Base-by-base conservation (phyloP, 2,113 vertebrate genomes). In the Chionomys nivalis region DNA sequence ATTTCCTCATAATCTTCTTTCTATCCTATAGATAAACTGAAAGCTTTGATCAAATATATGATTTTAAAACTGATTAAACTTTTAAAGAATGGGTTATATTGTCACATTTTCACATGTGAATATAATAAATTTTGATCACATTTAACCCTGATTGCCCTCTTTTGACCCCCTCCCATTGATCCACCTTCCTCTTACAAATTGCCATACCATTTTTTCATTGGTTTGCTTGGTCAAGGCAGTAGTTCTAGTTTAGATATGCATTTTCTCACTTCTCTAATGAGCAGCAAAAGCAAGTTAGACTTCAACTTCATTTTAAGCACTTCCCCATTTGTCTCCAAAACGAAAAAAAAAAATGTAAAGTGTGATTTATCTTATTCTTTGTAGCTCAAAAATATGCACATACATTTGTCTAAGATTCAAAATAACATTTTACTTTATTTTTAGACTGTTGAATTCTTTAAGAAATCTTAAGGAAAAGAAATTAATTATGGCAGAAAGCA, bases 201-300 rank as follows among this genome's bases (percentile, higher is more conserved):
- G 7, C 63, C 19, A 44, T 14, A 4, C 16, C 9, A 31, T 49
- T 33, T 26, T 66, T 68, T 87, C 10, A 49, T 65, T 68, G 10
- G 0, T 82, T 95, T 36, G 61, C 65, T 49, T 68, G 72, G 90
- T 77, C 49, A 8, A 94, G 42, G 75, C 47, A 91, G 61, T n/a
- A 87, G 28, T 12, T 94, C 86, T 81, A 39, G 75, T 61, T 93
- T 86, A 78, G 31, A 87, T 49, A 70, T 91, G 42, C 21, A 68
- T 89, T 94, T 93, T 82, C 73, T 94, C 49, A 61, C 58, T 93
- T 86, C 66, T 66, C 47, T 83, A 89, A 89, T 91, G 23, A 95
- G 33, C 42, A 89, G 39, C 76, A 85, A 61, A 73, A 12, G 1
- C 19, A 94, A 61, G 13, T n/a, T 63, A 61, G 87, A 26, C 77